These are phyloP conservation scores for Poecilia wingei DNA, from an alignment of 2,797 vertebrate species.

Conservation along the genomic window DNA sequence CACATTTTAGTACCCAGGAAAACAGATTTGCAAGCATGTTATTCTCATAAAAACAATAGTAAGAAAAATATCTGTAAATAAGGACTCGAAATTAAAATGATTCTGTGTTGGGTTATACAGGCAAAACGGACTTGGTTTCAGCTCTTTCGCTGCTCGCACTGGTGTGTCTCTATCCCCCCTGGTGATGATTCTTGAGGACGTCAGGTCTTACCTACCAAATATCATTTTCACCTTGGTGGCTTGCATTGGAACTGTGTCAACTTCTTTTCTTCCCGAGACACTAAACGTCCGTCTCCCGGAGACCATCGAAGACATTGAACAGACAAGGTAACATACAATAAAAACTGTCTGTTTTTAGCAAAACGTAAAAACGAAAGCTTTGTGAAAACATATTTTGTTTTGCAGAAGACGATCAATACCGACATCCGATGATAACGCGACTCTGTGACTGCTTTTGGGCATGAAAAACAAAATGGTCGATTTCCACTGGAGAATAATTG, in stretches of 20 bases:
- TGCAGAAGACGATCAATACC: slow-evolving; percentile 59
- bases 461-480: background rate
- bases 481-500: background rate
- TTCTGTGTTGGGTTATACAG: slow-evolving; percentile 42
- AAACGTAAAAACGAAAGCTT: background rate
- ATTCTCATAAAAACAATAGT: background rate
- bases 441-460: background rate
- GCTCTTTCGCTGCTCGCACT: slow-evolving; percentile 64
- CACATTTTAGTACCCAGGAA: background rate
- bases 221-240: slow-evolving; percentile 58
- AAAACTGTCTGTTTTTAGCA: background rate
- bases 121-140: slow-evolving; percentile 76
- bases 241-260: slow-evolving; percentile 27
- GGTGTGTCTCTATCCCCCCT: slow-evolving; percentile 71
- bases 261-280: slow-evolving; percentile 69
- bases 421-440: slow-evolving; percentile 23
- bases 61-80: background rate
- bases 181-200: slow-evolving; percentile 67
- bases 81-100: background rate
- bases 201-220: slow-evolving; percentile 60
- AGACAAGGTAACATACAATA: slow-evolving; percentile 45
- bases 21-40: background rate
- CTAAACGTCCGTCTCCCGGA: slow-evolving; percentile 62
- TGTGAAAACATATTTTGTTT: slow-evolving; percentile 28
- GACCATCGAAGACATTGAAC: slow-evolving; percentile 73